Evolutionary conservation across 64 coral and sea anemone genomes (phyloP), one percentile per base, ranked within the genome.

Genomic region (Dendronephthya gigantea): DNA sequence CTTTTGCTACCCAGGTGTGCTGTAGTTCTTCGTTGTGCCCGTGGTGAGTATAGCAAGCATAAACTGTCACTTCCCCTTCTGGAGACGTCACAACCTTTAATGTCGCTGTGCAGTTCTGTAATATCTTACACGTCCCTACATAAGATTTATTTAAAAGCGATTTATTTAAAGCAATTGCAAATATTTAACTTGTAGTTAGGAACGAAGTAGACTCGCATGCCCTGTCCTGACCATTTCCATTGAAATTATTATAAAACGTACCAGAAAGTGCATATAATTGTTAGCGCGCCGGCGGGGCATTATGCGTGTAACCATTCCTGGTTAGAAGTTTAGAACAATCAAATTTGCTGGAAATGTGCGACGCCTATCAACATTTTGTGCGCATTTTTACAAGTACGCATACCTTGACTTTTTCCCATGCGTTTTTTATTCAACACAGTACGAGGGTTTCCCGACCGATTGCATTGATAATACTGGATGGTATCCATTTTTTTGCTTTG

Each of bases 21-120:
- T 90, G 88, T 11, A 90, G 39, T 32, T 90, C 83, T n/a, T 23
- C 12, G 52, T 66, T 35, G n/a, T 89, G 76, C 50, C 88, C 51
- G 40, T 66, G 36, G 41, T 83, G 81, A 39, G 72, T 79, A 19
- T 34, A 34, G 16, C 36, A 39, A 9, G 17, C 36, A 12, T 79
- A 29, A 34, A 79, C 28, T 33, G 72, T 13, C 13, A 79, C 28
- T 74, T 74, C 30, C n/a, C 68, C 68, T 11, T 0, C 32, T 27
- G n/a, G 13, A 74, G n/a, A 1, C n/a, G 68, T 74, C n/a, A 35
- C 32, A 35, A 35, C n/a, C n/a, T 27, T 74, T 35, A 74, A 30
- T 6, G 29, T 33, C 17, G 31, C 72, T 36, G 72, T 79, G 28
- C 72, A 79, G 32, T 79, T 79, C 28, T 39, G 30, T 34, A 3